These are phyloP conservation scores for Chaunax sp. DNA, from an alignment of 2,797 vertebrate species.

Conservation along the genomic window DNA sequence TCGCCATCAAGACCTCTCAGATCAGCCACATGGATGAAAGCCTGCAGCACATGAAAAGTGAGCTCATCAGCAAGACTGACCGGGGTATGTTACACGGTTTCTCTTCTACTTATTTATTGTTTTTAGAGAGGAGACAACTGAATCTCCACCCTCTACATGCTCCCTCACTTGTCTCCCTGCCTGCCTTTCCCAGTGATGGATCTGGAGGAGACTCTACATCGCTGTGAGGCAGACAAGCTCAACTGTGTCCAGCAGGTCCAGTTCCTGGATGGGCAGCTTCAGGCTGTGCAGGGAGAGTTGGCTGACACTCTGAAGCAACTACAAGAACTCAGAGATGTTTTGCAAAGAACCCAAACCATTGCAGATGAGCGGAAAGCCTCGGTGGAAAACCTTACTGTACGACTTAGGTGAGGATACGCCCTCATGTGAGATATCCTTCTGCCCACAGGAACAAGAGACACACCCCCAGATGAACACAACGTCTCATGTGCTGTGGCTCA, in stretches of 20 bases:
- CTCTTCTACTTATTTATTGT: background rate
- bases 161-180: background rate
- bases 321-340: conserved; percentile 83
- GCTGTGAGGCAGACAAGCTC: conserved; percentile 81
- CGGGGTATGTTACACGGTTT: conserved; percentile 75
- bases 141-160: background rate
- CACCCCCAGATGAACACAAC: background rate
- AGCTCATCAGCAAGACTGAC: conserved; percentile 85
- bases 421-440: conserved; percentile 28
- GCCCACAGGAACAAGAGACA: conserved; percentile 17
- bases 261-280: conserved; percentile 86
- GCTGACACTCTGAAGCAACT: conserved; percentile 82
- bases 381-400: conserved; percentile 85
- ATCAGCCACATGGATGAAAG: conserved; percentile 83
- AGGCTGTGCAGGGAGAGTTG: conserved; percentile 81
- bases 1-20: conserved; percentile 80
- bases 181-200: conserved; percentile 77
- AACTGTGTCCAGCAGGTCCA: conserved; percentile 79
- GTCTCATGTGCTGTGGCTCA: background rate
- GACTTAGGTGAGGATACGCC: conserved; percentile 87
- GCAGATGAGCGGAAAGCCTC: conserved; percentile 85
- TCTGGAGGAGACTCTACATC: conserved; percentile 88
- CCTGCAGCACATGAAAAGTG: conserved; percentile 82
- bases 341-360: conserved; percentile 86
- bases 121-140: background rate